Conservation (phyloP, 2,888 invertebrate species). For the Euzetes globulus region DNA sequence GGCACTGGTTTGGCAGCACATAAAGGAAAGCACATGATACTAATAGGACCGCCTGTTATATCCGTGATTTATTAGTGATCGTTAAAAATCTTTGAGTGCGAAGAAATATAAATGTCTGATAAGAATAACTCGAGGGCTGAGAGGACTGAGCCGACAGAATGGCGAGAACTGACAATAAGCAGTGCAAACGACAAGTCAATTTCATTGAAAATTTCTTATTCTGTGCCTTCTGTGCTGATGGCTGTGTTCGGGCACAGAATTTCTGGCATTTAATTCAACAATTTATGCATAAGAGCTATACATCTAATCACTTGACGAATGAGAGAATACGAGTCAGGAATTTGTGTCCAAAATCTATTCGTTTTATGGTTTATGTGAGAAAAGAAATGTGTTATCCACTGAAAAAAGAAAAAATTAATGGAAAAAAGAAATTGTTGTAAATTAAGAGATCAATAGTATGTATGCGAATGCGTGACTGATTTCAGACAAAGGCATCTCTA, state of each 20-base stretch:
- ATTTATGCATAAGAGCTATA: background rate
- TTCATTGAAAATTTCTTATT: background rate
- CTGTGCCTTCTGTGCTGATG: background rate
- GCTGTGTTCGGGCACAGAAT: background rate
- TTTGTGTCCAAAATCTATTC: too few species aligned
- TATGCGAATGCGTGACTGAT: too few species aligned
- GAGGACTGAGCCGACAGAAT: background rate
- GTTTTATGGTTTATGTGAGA: too few species aligned
- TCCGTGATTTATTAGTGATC: slow-evolving; percentile 14
- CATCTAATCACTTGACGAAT: background rate
- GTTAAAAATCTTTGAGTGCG: slow-evolving; percentile 2
- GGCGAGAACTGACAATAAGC: background rate
- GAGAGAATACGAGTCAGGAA: background rate
- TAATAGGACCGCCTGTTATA: background rate
- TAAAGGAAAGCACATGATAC: background rate
- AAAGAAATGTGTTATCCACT: too few species aligned
- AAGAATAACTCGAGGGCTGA: background rate
- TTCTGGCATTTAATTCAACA: background rate
- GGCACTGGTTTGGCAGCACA: background rate
- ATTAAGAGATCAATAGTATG: too few species aligned
- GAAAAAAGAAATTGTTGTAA: too few species aligned
- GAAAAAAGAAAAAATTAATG: too few species aligned
- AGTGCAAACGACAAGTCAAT: background rate
- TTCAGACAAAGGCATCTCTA: too few species aligned
- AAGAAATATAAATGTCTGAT: slow-evolving; percentile 5